Evolutionary conservation across 2,888 invertebrate genomes (phyloP), one percentile per base, ranked within the genome.

Genomic region (Busseola fusca): DNA sequence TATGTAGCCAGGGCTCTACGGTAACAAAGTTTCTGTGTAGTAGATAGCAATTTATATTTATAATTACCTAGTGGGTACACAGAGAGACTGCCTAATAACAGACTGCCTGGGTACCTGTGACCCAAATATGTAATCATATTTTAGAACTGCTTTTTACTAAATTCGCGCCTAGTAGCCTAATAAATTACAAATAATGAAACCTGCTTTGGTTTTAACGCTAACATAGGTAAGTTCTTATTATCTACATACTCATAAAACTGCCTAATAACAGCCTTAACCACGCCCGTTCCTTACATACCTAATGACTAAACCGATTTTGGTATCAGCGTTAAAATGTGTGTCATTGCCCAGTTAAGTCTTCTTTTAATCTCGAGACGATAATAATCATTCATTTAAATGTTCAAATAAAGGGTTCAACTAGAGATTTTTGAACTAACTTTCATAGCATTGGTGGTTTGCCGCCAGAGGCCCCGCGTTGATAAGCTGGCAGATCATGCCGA

Each of bases 231-330:
- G 48, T 48, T 25, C 64, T 48, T 72, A 37, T 40, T 50, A 58
- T 52, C 21, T 70, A 40, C 69, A 14, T 40, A 27, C 30, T 14
- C 5, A n/a, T 69, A 30, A 57, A 48, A 59, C 52, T 14, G 30
- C 30, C 45, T 59, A 27, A 37, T 71, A 34, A 48, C 16, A 45
- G 10, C 27, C 5, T n/a, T 37, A 21, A n/a, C 50, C 72, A 52
- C 75, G 42, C 68, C 42, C 56, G n/a, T 57, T 52, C 50, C 54
- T 34, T 21, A 37, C 54, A 34, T 62, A n/a, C n/a, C n/a, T n/a
- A 68, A 74, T 62, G 9, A 25, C 34, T 57, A 6, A 52, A 68
- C 40, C 52, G n/a, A 73, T 68, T 79, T 57, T 34, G 60, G 57
- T 67, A 79, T 79, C 30, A 14, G 21, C 66, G 54, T 58, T 58